Base-by-base conservation (phyloP, 2,797 vertebrate species). In the Phoeniculus purpureus region DNA sequence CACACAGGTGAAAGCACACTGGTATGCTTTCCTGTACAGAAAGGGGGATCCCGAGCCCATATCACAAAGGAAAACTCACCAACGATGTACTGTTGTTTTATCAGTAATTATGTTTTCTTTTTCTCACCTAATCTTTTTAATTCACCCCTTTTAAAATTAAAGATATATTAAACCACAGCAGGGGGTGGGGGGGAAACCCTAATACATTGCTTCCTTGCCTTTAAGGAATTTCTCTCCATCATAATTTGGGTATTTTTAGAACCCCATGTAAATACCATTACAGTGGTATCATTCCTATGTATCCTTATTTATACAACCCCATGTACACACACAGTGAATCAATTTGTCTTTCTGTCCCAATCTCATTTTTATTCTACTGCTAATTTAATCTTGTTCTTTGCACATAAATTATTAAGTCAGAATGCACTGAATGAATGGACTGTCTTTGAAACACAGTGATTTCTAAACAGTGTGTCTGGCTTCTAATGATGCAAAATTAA, bases 401-500 rank as follows among this genome's bases (percentile, higher is more conserved):
- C 31, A 51, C 45, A 25, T 62, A 60, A 87, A 52, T 20, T 64
- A 6, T 67, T 45, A 61, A 64, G 22, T 56, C 43, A 68, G 59
- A 70, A 67, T 31, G 65, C 15, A 12, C 3, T 65, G 77, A 70
- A 60, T 73, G 52, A 89, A 59, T 32, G 62, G 58, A 32, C 54
- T 67, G 14, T 47, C 45, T 54, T 84, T 45, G 27, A 72, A 22
- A 67, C 71, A 78, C 5, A 78, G 27, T 37, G 72, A 74, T 89
- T 88, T 45, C 45, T 91, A 70, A 85, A 51, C 25, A 34, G 27
- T 4, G 5, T 60, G 19, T 82, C 58, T 83, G 50, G 66, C 79
- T 93, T 90, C 62, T 51, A 85, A 48, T 66, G 43, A 73, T 78
- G 76, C n/a, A 76, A 67, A 89, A 78, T 37, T 8, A 72, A 88